Percentiles rank a stretch among this genome's conserved stretches.
Conservation (phyloP, 2,888 invertebrate genomes). For the Limulus polyphemus region DNA sequence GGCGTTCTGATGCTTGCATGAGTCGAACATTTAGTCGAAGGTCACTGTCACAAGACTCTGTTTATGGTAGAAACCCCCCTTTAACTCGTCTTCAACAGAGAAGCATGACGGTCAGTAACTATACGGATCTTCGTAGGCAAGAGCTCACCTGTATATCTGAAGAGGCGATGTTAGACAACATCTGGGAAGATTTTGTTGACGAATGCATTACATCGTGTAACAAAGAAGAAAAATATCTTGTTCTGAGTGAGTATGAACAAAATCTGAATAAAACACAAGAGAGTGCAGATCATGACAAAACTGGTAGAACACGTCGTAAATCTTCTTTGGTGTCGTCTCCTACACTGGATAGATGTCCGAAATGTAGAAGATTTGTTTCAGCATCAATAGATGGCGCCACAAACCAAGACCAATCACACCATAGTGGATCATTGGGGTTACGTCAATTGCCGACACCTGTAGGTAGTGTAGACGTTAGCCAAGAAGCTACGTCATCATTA, state of each 20-base stretch:
- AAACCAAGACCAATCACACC: too few relatives aligned
- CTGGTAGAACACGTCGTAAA: too few relatives aligned
- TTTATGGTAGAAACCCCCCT: neutral
- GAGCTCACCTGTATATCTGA: conserved; percentile 76
- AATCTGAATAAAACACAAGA: conserved; percentile 45
- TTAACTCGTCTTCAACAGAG: neutral
- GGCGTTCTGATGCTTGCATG: conserved; percentile 6
- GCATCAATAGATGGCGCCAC: too few relatives aligned
- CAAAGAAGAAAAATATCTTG: conserved; percentile 65
- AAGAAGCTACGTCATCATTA: conserved; percentile 16
- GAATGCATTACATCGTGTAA: conserved; percentile 32
- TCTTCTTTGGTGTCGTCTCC: too few relatives aligned
- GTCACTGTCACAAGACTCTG: conserved; percentile 4
- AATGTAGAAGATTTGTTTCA: neutral
- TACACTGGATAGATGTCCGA: too few relatives aligned
- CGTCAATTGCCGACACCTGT: conserved; percentile 5
- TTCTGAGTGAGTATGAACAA: conserved; percentile 75
- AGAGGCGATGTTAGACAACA: conserved; percentile 24
- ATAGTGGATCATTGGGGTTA: neutral
- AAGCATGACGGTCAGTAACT: conserved; percentile 5
- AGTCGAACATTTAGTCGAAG: neutral
- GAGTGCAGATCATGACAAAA: conserved; percentile 3
- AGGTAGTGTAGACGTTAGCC: conserved; percentile 17
- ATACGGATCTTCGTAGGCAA: conserved; percentile 15
- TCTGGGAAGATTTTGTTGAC: conserved; percentile 20